Conservation (phyloP, 2,888 invertebrate genomes). For the Leucophenga montana region DNA sequence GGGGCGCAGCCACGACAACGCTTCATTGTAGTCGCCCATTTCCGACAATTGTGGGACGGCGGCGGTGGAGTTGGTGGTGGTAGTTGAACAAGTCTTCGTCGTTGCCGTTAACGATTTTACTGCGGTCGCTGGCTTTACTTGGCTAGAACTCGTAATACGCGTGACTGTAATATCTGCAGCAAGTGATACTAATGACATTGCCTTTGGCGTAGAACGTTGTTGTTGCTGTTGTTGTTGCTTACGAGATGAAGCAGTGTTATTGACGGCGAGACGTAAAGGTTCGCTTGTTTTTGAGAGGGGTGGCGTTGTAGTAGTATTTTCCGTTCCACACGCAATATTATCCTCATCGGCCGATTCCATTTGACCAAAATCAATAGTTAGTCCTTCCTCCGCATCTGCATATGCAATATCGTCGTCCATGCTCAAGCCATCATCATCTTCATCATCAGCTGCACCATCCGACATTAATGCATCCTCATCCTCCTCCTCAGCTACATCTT, state of each 20-base stretch:
- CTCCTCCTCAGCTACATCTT: background rate
- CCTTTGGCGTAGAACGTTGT: background rate
- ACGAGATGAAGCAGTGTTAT: background rate
- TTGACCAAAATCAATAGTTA: conserved; percentile 46
- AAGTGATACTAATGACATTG: no score
- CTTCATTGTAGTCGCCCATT: conserved; percentile 41
- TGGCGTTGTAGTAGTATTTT: background rate
- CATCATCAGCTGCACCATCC: background rate
- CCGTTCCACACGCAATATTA: background rate
- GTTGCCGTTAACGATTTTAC: background rate
- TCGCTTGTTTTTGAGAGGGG: background rate
- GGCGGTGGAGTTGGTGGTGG: background rate
- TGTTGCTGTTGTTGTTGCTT: background rate
- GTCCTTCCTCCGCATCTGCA: conserved; percentile 48
- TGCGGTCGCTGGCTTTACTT: background rate
- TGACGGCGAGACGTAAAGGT: background rate
- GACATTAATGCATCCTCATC: background rate
- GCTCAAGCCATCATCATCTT: conserved; percentile 6
- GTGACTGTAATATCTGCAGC: no score
- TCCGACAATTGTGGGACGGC: background rate
- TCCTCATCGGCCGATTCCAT: conserved; percentile 31
- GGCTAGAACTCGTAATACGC: no score
- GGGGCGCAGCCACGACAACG: conserved; percentile 45
- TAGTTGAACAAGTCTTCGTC: background rate
- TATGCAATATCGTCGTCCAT: conserved; percentile 31